Evolutionary conservation across 2,888 invertebrate genomes (phyloP).

Genomic region (Colletes collaris): DNA sequence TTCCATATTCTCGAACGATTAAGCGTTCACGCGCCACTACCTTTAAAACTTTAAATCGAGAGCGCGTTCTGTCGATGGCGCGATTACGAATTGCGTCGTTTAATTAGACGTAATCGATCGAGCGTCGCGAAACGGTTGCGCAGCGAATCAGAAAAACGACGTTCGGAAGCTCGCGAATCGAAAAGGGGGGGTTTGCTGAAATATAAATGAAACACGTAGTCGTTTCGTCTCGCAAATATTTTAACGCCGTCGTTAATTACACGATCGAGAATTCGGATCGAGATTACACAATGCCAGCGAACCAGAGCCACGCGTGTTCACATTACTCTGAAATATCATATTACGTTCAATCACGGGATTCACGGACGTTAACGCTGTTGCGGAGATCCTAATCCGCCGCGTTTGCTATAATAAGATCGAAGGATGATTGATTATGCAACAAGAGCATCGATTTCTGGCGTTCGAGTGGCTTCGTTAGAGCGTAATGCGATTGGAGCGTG

Average conservation of each 20-base stretch:
- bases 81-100: slow-evolving; percentile 5
- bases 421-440: background rate
- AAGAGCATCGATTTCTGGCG: background rate
- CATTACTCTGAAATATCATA: too few relatives aligned
- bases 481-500: slow-evolving; percentile 8
- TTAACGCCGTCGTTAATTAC: too few relatives aligned
- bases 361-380: too few relatives aligned
- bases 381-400: too few relatives aligned
- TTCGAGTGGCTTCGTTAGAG: background rate
- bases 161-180: background rate
- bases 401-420: too few relatives aligned
- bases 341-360: too few relatives aligned
- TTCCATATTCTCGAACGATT: slow-evolving; percentile 35
- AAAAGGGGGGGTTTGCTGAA: too few relatives aligned
- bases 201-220: too few relatives aligned
- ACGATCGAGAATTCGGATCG: too few relatives aligned
- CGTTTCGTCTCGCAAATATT: too few relatives aligned
- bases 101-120: slow-evolving; percentile 17
- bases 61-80: slow-evolving; percentile 1
- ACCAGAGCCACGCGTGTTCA: too few relatives aligned
- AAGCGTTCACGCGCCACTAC: slow-evolving; percentile 26
- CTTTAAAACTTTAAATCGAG: slow-evolving; percentile 22
- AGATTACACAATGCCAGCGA: too few relatives aligned
- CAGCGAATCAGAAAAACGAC: background rate
- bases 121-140: background rate